Conservation (phyloP, 1,140 invertebrate species). For the Apis mellifera region DNA sequence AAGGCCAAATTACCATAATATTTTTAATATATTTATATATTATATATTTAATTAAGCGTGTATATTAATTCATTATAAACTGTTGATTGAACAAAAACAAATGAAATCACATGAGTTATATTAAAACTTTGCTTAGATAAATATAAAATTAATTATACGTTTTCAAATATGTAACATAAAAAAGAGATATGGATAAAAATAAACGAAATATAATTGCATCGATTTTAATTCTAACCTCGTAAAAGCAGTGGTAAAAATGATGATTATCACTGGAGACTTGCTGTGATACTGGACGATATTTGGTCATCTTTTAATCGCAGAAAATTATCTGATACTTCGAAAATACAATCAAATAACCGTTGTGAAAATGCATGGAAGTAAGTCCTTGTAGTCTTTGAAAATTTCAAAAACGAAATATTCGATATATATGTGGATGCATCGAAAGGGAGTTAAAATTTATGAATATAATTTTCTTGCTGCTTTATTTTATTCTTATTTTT, state of each 20-base stretch:
- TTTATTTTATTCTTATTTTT: constrained; percentile 14
- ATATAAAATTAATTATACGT: neutral
- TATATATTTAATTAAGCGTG: neutral
- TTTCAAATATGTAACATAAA: neutral
- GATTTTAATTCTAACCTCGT: constrained; percentile 48
- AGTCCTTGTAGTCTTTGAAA: constrained; percentile 16
- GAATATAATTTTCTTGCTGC: neutral
- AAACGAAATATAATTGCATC: constrained; percentile 35
- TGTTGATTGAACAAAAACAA: neutral
- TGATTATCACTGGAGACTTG: constrained; percentile 35
- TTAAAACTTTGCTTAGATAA: neutral
- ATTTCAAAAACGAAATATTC: constrained; percentile 17
- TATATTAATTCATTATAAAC: neutral
- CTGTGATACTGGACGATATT: constrained; percentile 38
- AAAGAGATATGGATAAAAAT: neutral
- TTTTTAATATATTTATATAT: neutral
- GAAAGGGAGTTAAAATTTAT: neutral
- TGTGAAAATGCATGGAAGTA: constrained; percentile 26
- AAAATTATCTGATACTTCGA: constrained; percentile 25
- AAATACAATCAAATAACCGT: constrained; percentile 36
- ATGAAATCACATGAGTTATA: constrained; percentile 1
- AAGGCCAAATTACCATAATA: neutral
- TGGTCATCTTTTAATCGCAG: constrained; percentile 46
- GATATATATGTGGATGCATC: constrained; percentile 18
- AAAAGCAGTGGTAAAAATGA: constrained; percentile 33